Evolutionary conservation across 2,888 invertebrate species (phyloP), one percentile per base, ranked within the genome.

Genomic region (Agrochola litura): DNA sequence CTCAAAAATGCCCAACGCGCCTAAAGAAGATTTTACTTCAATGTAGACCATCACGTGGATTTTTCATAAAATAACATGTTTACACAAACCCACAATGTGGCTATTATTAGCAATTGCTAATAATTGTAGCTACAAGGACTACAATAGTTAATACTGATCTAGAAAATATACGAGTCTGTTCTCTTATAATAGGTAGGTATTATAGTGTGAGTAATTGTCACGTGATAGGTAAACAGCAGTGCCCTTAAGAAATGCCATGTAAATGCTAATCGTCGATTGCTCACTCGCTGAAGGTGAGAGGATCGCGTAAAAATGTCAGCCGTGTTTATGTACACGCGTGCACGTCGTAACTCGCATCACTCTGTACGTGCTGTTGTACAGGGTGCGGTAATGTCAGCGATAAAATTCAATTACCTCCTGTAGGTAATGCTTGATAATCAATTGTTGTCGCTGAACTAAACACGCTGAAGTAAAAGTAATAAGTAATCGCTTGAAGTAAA

Each of bases 221-320:
- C 76, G 72, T 64, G 71, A 49, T 58, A 64, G 69, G 76, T 79
- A 77, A 81, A 85, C 61, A 85, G 76, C 88, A 93, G 90, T 93
- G 93, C 93, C 95, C 91, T 84, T 87, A 85, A 87, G 84, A 95
- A 96, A 96, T 95, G 96, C 89, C 96, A 95, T 89, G 92, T 86
- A 96, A 96, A 96, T 96, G 96, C 95, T 96, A 96, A 96, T 95
- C 89, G 94, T 89, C 86, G 90, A 91, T 93, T 93, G 90, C 92
- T 92, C 77, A 76, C 76, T 76, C 92, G 92, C 87, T 89, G 90
- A 90, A 92, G 93, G 94, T 92, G 93, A 92, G 91, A 92, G 91
- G 92, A 92, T 89, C 90, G 90, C 86, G 89, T 85, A 90, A 89
- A 89, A 91, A 92, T 92, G 92, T 87, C 91, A 89, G 85, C 70